Evolutionary conservation across 2,888 invertebrate genomes (phyloP).

Genomic region (Hirudinaria manillensis): DNA sequence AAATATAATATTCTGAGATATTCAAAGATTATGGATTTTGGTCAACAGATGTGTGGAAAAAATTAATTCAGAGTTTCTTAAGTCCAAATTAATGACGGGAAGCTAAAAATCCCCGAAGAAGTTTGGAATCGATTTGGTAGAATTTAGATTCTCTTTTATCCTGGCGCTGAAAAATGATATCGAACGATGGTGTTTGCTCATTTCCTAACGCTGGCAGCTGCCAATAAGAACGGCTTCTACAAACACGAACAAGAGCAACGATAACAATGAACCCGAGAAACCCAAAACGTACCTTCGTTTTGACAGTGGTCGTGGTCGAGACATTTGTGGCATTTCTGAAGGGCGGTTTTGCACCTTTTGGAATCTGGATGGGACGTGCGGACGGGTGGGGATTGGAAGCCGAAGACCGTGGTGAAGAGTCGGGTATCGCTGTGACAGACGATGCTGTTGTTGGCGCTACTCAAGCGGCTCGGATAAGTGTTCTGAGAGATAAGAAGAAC

Average conservation of each 20-base stretch:
- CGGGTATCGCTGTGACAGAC: slow-evolving; percentile 46
- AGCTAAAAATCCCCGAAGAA: no score
- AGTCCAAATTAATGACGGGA: no score
- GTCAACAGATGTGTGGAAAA: no score
- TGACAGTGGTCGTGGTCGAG: slow-evolving; percentile 32
- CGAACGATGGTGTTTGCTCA: no score
- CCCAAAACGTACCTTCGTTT: slow-evolving; percentile 14
- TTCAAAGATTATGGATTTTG: no score
- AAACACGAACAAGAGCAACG: slow-evolving; percentile 3
- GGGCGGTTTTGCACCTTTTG: slow-evolving; percentile 42
- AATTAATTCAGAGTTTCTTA: no score
- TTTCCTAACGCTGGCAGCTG: no score
- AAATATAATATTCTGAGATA: no score
- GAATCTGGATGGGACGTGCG: slow-evolving; percentile 43
- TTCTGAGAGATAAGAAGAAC: slow-evolving; percentile 33
- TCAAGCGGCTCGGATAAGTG: slow-evolving; percentile 36
- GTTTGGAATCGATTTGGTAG: no score
- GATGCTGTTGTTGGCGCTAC: slow-evolving; percentile 43
- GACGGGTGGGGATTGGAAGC: slow-evolving; percentile 41
- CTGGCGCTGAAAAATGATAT: no score
- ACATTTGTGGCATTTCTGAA: slow-evolving; percentile 38
- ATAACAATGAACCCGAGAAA: neutral
- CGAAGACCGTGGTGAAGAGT: slow-evolving; percentile 45
- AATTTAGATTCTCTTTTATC: no score
- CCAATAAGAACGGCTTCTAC: neutral